phyloP scores from a whole-genome alignment of 2,888 invertebrate genomes.

The Germaria angustata region DNA sequence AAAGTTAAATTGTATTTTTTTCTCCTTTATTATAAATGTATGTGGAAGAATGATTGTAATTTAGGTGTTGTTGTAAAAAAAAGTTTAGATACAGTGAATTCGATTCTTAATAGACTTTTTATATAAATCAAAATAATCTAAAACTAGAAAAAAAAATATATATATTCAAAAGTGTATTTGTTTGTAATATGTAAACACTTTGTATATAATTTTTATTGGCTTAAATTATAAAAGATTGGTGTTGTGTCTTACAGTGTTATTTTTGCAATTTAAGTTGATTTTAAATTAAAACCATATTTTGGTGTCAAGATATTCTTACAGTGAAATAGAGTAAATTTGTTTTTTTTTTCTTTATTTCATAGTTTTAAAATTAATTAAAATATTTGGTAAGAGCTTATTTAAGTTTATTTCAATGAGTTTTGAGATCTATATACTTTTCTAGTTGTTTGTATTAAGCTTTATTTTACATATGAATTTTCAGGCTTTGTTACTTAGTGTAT shows the following conservation, averaged over 20 bases:
- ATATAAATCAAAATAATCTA: not conserved
- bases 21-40: not conserved
- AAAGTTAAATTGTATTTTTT: slow-evolving; percentile 3
- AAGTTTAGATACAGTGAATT: not conserved
- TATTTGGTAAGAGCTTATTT: slow-evolving; percentile 64
- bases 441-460: slow-evolving; percentile 19
- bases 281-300: slow-evolving; percentile 49
- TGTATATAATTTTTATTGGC: slow-evolving; percentile 30
- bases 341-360: slow-evolving; percentile 31
- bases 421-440: slow-evolving; percentile 52
- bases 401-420: slow-evolving; percentile 37
- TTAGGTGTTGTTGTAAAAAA: not conserved
- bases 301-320: slow-evolving; percentile 63
- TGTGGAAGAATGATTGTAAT: not conserved
- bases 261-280: slow-evolving; percentile 35
- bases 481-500: slow-evolving; percentile 1
- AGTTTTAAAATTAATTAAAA: slow-evolving; percentile 53
- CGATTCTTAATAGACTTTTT: not conserved
- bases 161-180: not conserved
- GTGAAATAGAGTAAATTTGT: slow-evolving; percentile 46
- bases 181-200: not conserved
- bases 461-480: slow-evolving; percentile 31
- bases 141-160: not conserved
- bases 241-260: slow-evolving; percentile 67
- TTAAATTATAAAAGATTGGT: slow-evolving; percentile 66